Conservation (phyloP, 2,797 vertebrate species). For the Manis javanica region DNA sequence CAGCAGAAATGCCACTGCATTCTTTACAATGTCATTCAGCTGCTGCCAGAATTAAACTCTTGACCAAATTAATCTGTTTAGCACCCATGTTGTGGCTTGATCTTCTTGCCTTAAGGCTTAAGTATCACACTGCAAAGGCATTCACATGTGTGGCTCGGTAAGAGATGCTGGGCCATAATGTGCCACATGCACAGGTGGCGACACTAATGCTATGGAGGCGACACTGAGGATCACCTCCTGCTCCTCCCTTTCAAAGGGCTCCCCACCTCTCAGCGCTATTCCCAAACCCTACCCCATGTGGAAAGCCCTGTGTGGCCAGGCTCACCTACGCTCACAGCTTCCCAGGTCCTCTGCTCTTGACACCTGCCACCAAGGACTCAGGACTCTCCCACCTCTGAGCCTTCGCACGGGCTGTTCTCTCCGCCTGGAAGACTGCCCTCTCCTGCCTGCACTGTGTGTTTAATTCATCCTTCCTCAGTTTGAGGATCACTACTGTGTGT, state of each 20-base stretch:
- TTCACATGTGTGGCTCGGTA: constrained; percentile 37
- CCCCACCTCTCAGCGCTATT: background rate
- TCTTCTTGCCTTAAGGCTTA: constrained; percentile 22
- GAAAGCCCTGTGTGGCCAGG: too few species aligned
- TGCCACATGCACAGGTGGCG: background rate
- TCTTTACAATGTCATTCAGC: constrained; percentile 83
- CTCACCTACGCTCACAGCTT: background rate
- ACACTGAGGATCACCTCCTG: background rate
- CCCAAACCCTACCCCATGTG: background rate
- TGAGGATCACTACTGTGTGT: background rate
- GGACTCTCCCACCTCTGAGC: background rate
- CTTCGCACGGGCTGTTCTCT: background rate
- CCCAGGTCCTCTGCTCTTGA: background rate
- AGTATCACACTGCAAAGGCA: background rate
- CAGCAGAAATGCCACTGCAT: constrained; percentile 82
- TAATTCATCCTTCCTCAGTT: background rate
- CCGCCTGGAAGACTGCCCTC: background rate
- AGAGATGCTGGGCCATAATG: background rate
- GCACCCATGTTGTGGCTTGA: constrained; percentile 26
- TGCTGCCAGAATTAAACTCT: constrained; percentile 83
- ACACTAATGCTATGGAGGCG: background rate
- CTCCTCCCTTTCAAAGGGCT: background rate
- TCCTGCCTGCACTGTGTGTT: background rate
- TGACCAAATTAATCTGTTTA: constrained; percentile 85
- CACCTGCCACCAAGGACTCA: background rate